Evolutionary conservation across 2,888 invertebrate species (phyloP).

Genomic region (Lasioglossum leucozonium): DNA sequence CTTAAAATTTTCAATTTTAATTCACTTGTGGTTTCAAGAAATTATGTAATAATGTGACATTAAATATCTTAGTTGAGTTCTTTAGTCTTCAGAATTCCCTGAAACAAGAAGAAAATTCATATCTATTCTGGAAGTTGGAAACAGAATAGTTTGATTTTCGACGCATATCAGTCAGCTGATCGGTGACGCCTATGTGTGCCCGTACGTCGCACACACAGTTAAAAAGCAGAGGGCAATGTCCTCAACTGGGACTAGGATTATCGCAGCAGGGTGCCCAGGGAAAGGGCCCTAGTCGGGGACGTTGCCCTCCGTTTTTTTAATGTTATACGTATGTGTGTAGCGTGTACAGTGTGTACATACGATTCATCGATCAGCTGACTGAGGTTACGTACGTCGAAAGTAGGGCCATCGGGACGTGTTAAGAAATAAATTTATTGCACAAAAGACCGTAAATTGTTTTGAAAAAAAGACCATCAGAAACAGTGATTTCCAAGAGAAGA

Average conservation of each 20-base stretch:
- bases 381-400: neutral
- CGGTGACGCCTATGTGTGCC: neutral
- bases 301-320: neutral
- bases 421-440: no score
- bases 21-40: no score
- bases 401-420: neutral
- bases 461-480: no score
- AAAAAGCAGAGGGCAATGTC: slow-evolving; percentile 4
- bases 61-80: no score
- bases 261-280: slow-evolving; percentile 1
- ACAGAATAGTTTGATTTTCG: neutral
- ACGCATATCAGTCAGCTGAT: neutral
- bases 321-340: neutral
- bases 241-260: slow-evolving; percentile 5
- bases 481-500: no score
- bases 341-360: neutral
- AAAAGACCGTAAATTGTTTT: no score
- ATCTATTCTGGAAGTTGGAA: neutral
- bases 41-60: no score
- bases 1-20: neutral
- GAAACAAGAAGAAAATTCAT: no score
- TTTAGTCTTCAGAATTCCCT: no score
- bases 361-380: neutral
- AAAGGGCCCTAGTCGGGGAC: neutral
- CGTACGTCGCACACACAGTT: neutral